phyloP scores from a whole-genome alignment of 2,113 vertebrate genomes.

The Varanus komodoensis region DNA sequence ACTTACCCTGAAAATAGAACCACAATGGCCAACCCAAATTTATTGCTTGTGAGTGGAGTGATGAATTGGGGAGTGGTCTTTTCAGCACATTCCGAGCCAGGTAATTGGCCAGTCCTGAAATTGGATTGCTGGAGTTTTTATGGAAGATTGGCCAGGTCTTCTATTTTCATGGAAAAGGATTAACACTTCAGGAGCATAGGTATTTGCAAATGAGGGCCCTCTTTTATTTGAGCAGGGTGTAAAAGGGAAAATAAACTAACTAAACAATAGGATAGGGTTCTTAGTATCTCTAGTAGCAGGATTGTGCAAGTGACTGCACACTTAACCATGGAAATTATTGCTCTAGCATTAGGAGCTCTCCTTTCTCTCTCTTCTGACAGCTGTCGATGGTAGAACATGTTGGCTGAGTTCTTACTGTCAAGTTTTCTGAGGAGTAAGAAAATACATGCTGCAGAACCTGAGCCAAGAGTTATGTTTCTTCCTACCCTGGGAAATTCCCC shows the following conservation, averaged over 20 bases:
- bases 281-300: constrained; percentile 10
- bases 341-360: constrained; percentile 53
- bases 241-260: background rate
- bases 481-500: constrained; percentile 54
- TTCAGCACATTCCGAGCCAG: background rate
- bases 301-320: constrained; percentile 34
- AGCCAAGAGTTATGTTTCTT: constrained; percentile 47
- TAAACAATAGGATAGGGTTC: background rate
- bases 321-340: constrained; percentile 22
- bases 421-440: constrained; percentile 55
- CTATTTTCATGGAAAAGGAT: background rate
- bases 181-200: background rate
- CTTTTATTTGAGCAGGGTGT: background rate
- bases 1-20: background rate
- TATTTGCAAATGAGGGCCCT: background rate
- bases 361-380: constrained; percentile 69
- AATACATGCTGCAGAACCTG: constrained; percentile 49
- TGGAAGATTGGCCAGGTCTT: background rate
- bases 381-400: constrained; percentile 49
- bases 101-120: background rate
- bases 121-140: background rate
- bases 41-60: background rate
- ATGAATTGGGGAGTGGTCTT: background rate
- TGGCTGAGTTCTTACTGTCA: constrained; percentile 70
- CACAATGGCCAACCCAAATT: background rate